phyloP scores from a whole-genome alignment of 2,113 vertebrate species.

The Bubalus kerabau region DNA sequence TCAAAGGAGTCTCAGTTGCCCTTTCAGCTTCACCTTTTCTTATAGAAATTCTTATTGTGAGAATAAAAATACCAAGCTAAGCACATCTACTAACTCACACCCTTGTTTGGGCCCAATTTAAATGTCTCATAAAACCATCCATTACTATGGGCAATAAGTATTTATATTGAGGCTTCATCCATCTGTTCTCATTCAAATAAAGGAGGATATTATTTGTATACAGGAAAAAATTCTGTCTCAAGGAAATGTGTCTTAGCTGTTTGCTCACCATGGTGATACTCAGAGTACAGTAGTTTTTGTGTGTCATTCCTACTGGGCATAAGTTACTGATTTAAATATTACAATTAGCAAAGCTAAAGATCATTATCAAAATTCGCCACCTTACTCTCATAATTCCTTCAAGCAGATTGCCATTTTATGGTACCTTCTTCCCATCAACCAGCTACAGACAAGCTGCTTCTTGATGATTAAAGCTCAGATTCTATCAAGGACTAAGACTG shows the following conservation, averaged over 20 bases:
- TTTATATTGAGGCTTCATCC: constrained; percentile 46
- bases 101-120: constrained; percentile 51
- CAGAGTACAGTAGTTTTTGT: background rate
- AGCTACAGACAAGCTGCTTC: background rate
- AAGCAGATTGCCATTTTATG: background rate
- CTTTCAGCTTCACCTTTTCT: constrained; percentile 56
- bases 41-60: constrained; percentile 52
- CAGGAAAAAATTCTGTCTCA: background rate
- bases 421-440: background rate
- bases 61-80: constrained; percentile 63
- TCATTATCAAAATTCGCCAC: background rate
- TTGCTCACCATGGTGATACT: constrained; percentile 37
- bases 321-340: constrained; percentile 21
- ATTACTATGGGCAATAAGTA: constrained; percentile 49
- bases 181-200: constrained; percentile 52
- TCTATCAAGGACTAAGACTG: background rate
- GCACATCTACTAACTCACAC: constrained; percentile 50
- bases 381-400: background rate
- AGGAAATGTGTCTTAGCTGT: constrained; percentile 51
- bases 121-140: constrained; percentile 58
- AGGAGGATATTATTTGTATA: constrained; percentile 41
- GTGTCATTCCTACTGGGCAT: background rate
- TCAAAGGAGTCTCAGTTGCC: constrained; percentile 30
- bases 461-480: constrained; percentile 3
- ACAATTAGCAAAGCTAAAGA: constrained; percentile 33